Percentiles rank a stretch among this genome's conserved stretches.
Conservation (phyloP, 1,140 invertebrate species). For the Thalassaphorura encarpata region DNA sequence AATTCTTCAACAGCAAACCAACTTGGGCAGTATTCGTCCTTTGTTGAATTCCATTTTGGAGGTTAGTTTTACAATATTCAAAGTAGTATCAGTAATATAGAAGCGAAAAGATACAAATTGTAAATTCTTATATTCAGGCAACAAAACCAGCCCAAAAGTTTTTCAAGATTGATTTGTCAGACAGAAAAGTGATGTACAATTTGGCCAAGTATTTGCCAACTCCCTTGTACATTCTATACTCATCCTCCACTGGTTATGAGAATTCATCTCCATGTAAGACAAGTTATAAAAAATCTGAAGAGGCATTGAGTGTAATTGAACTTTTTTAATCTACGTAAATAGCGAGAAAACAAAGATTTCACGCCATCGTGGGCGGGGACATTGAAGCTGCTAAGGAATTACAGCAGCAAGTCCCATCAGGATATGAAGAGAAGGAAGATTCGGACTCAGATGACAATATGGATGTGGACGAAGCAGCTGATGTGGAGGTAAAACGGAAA, state of each 20-base stretch:
- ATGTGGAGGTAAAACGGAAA: background rate
- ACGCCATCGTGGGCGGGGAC: conserved; percentile 58
- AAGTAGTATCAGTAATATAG: background rate
- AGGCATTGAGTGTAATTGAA: background rate
- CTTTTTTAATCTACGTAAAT: background rate
- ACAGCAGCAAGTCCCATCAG: conserved; percentile 38
- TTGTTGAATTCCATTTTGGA: conserved; percentile 61
- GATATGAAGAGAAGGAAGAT: conserved; percentile 46
- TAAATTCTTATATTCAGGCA: conserved; percentile 44
- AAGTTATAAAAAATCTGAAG: background rate
- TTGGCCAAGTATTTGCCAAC: conserved; percentile 65
- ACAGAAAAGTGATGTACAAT: conserved; percentile 52
- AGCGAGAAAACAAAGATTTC: conserved; percentile 33
- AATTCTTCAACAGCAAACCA: conserved; percentile 67
- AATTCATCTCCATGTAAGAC: conserved; percentile 38
- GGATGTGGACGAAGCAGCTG: conserved; percentile 37
- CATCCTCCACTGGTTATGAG: conserved; percentile 70
- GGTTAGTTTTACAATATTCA: conserved; percentile 36
- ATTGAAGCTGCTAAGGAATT: conserved; percentile 64
- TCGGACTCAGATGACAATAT: conserved; percentile 42
- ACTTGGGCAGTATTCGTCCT: conserved; percentile 69
- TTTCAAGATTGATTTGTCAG: conserved; percentile 49
- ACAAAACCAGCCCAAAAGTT: conserved; percentile 85
- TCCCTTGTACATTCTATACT: conserved; percentile 78
- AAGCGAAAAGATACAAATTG: background rate